These are phyloP conservation scores for Abrostola tripartita DNA, from an alignment of 2,888 invertebrate species.

Conservation along the genomic window DNA sequence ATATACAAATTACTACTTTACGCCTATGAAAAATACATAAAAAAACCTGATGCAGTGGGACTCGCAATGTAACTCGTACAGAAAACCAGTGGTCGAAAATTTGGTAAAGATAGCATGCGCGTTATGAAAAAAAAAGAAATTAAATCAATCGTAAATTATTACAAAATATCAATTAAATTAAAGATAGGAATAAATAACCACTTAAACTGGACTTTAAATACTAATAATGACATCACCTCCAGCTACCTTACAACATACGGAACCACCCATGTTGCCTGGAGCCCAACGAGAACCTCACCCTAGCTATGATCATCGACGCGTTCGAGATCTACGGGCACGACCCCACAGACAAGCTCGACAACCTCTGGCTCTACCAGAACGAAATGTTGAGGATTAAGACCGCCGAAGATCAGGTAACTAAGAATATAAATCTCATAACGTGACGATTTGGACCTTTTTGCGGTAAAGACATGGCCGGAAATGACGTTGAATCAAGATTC, in stretches of 20 bases:
- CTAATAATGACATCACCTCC: not conserved
- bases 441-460: no score
- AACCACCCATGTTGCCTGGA: constrained; percentile 82
- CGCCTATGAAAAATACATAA: not conserved
- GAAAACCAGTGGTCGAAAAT: not conserved
- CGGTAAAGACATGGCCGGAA: no score
- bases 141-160: no score
- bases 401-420: constrained; percentile 80
- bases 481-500: no score
- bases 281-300: constrained; percentile 77
- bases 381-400: constrained; percentile 83
- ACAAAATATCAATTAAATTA: no score
- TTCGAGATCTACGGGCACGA: constrained; percentile 86
- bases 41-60: not conserved
- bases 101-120: not conserved
- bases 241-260: constrained; percentile 78
- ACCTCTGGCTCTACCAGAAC: constrained; percentile 80
- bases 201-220: not conserved
- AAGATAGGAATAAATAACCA: no score
- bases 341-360: constrained; percentile 83
- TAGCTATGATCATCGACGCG: constrained; percentile 85
- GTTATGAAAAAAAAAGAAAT: no score
- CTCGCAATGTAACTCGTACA: not conserved
- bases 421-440: not conserved
- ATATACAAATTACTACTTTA: constrained; percentile 5